Evolutionary conservation across 2,888 invertebrate species (phyloP).

Genomic region (Eudasyphora cyanicolor): DNA sequence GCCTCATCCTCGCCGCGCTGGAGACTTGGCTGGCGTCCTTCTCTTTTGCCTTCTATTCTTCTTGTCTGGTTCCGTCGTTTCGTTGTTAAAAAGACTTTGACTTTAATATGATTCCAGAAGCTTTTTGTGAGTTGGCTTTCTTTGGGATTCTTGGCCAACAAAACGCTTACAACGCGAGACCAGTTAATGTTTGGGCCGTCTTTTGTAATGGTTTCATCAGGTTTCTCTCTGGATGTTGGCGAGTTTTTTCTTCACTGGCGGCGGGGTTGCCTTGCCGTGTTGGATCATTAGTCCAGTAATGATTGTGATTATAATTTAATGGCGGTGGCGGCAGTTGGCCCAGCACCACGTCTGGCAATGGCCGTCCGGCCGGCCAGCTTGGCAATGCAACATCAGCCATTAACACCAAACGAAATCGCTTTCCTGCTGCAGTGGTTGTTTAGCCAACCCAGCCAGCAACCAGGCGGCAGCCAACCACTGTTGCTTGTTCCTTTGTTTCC

Average conservation of each 20-base stretch:
- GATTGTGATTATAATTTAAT: slow-evolving; percentile 63
- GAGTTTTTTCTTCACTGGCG: not conserved
- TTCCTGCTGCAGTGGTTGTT: slow-evolving; percentile 22
- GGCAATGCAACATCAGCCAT: slow-evolving; percentile 46
- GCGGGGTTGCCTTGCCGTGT: slow-evolving; percentile 6
- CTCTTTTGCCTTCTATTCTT: not conserved
- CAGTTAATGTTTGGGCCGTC: not conserved
- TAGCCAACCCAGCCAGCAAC: not conserved
- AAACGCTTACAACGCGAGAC: too few species aligned
- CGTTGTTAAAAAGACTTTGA: not conserved
- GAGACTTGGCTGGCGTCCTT: not conserved
- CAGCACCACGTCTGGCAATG: not conserved
- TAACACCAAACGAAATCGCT: slow-evolving; percentile 36
- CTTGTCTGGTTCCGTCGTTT: not conserved
- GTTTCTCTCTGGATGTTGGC: not conserved
- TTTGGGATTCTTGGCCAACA: not conserved
- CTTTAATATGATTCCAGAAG: slow-evolving; percentile 20
- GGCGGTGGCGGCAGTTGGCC: slow-evolving; percentile 64
- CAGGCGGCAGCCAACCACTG: not conserved
- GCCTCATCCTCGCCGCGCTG: not conserved
- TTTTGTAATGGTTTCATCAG: slow-evolving; percentile 42
- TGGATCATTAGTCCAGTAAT: slow-evolving; percentile 60
- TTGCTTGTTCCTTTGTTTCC: not conserved
- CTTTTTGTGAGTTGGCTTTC: not conserved
- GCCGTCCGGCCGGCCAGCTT: not conserved